phyloP scores from a whole-genome alignment of 1,140 invertebrate genomes.

The Melanaphis sacchari region DNA sequence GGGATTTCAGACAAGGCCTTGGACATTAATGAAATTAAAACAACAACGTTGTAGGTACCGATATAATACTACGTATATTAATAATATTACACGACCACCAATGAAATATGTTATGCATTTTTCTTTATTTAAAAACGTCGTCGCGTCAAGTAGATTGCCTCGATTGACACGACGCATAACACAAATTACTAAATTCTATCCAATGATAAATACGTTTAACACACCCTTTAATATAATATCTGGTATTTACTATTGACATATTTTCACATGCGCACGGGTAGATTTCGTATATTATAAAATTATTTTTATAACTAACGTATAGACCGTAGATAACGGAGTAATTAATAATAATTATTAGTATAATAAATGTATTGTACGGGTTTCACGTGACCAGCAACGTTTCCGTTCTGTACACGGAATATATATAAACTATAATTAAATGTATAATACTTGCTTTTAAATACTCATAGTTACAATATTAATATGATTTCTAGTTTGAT shows the following conservation, averaged over 20 bases:
- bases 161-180: not conserved
- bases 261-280: not conserved
- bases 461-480: not conserved
- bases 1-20: slow-evolving; percentile 34
- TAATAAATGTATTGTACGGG: not conserved
- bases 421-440: not conserved
- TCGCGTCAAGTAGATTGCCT: slow-evolving; percentile 6
- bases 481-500: not conserved
- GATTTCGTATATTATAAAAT: not conserved
- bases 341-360: not conserved
- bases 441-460: not conserved
- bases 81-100: not conserved
- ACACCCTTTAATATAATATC: not conserved
- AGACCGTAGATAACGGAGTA: not conserved
- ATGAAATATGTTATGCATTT: slow-evolving; percentile 16
- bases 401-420: not conserved
- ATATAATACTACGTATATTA: not conserved
- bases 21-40: slow-evolving; percentile 49
- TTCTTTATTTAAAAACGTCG: slow-evolving; percentile 19
- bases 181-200: not conserved
- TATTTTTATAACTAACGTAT: not conserved
- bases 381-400: not conserved
- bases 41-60: slow-evolving; percentile 2
- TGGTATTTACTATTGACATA: not conserved
- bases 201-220: not conserved